phyloP scores from a whole-genome alignment of 92 coral and sea anemone species.

The Porites rus region DNA sequence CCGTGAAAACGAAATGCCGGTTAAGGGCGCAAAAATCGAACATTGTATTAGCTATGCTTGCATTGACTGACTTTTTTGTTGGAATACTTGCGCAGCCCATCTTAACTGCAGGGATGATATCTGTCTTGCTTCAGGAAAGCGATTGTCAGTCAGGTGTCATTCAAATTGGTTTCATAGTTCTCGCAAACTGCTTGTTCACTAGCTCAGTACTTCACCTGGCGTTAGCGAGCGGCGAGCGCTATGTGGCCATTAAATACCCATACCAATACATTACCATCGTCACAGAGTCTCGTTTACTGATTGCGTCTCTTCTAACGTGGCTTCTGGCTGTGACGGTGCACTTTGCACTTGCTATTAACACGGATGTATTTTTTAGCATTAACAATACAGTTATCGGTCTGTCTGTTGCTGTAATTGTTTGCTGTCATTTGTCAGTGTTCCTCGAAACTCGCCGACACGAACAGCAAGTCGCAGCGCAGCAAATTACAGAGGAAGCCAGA shows the following conservation, averaged over 20 bases:
- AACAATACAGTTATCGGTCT: not conserved
- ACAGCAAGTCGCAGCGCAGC: slow-evolving; percentile 5
- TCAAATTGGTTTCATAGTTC: not conserved
- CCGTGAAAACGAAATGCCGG: not conserved
- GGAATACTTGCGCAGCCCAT: not conserved
- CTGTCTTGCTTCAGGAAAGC: not conserved
- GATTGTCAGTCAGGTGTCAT: not conserved
- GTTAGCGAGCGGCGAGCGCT: not conserved
- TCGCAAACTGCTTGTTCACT: not conserved
- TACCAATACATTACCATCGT: not conserved
- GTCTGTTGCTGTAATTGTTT: too few relatives aligned
- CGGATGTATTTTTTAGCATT: not conserved
- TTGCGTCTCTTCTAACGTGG: not conserved
- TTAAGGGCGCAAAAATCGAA: not conserved
- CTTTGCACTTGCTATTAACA: not conserved
- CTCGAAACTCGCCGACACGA: slow-evolving; percentile 3
- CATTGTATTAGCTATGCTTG: not conserved
- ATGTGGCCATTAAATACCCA: not conserved
- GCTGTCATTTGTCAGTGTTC: not conserved
- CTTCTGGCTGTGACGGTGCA: not conserved
- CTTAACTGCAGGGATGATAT: not conserved
- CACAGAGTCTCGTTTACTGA: not conserved
- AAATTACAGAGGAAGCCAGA: slow-evolving; percentile 12
- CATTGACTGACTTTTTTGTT: not conserved
- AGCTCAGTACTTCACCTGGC: not conserved